Base-by-base conservation (phyloP, 2,113 vertebrate genomes). In the Falco punctatus region DNA sequence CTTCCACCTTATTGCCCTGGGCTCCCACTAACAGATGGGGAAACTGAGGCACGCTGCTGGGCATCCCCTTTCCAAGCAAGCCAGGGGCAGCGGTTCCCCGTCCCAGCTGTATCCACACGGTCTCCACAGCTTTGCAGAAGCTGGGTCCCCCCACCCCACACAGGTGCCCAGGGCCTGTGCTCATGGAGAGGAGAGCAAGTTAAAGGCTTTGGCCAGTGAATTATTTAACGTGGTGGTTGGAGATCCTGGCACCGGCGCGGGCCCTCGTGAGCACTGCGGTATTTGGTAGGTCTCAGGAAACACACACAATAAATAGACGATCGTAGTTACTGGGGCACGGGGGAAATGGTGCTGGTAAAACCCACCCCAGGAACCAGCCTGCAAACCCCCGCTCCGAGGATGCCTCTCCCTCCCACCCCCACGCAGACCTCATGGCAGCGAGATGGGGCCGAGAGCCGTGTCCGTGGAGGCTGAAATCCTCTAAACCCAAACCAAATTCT, bases 161-260 rank as follows among this genome's bases (percentile, higher is more conserved):
- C 1, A 13, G 64, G 46, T 17, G 54, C 84, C 57, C 30, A 13
- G 59, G 58, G 51, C 66, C 42, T 5, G 33, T 4, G 46, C 77
- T 74, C 20, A 62, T 1, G 35, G 73, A 69, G 91, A 64, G 15
- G 62, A 46, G 54, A 52, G 28, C 52, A 10, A 51, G 54, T 11
- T 13, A 26, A 58, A 79, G 77, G 66, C 77, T 88, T 14, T 5
- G 40, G 23, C 27, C 58, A 13, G 86, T 97, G 90, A 96, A 96
- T 97, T 97, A 96, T 97, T 97, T 55, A 96, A 71, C 9, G 48
- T 5, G 84, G 92, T 6, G 77, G 57, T 10, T 69, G 81, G 94
- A 96, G 94, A 48, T 82, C 30, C 93, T 95, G 97, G 97, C 97
- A 66, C 46, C 0, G 1, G 66, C 12, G 0, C 5, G 7, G 40